Evolutionary conservation across 2,888 invertebrate species (phyloP).

Genomic region (Mythimna vitellina): DNA sequence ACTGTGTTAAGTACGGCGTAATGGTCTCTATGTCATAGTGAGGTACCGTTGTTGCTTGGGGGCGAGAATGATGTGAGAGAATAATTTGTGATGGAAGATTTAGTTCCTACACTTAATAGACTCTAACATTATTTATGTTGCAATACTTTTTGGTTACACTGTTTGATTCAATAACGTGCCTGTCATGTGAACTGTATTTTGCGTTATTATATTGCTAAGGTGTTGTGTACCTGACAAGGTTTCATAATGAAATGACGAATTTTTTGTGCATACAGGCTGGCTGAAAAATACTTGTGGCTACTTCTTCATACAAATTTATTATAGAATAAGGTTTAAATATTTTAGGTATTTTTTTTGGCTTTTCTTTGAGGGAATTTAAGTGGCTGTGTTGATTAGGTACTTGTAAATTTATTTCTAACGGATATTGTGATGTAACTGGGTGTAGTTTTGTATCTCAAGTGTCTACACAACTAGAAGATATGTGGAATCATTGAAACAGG

Average conservation of each 20-base stretch:
- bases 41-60: neutral
- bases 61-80: neutral
- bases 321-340: too few relatives aligned
- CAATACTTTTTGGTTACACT: neutral
- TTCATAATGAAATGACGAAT: neutral
- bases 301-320: neutral
- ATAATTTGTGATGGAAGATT: neutral
- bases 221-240: neutral
- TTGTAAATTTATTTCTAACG: too few relatives aligned
- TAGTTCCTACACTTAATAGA: too few relatives aligned
- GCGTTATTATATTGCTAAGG: too few relatives aligned
- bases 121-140: neutral
- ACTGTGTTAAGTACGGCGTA: conserved; percentile 77
- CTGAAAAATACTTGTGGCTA: neutral
- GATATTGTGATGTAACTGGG: too few relatives aligned
- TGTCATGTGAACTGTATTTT: neutral
- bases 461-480: too few relatives aligned
- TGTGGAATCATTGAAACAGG: too few relatives aligned
- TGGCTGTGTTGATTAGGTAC: too few relatives aligned
- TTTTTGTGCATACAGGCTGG: neutral
- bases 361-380: neutral
- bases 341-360: neutral
- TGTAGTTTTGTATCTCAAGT: too few relatives aligned
- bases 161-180: neutral
- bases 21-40: conserved; percentile 73